phyloP scores from a whole-genome alignment of 2,113 vertebrate species.

The Oreotragus oreotragus region DNA sequence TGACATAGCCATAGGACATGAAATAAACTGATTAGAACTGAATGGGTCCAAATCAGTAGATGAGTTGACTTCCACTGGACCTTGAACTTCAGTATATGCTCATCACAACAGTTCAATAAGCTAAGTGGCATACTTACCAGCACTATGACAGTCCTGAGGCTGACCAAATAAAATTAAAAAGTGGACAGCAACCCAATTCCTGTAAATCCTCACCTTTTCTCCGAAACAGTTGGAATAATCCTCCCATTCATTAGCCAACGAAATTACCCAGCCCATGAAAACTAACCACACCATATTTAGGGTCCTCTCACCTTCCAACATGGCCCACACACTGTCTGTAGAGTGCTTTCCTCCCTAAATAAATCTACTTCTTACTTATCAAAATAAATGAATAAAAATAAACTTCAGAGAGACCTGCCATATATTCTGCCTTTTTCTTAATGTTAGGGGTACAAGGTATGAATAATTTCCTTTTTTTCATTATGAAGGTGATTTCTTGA shows the following conservation, averaged over 20 bases:
- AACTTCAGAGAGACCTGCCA: neutral
- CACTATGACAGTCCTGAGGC: neutral
- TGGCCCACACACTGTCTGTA: neutral
- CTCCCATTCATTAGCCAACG: fast-evolving
- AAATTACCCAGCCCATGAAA: neutral
- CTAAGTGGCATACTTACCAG: neutral
- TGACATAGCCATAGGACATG: neutral
- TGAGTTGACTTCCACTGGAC: neutral
- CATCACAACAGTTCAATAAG: neutral
- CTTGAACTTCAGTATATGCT: neutral
- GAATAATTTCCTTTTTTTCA: neutral
- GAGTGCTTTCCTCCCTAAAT: neutral
- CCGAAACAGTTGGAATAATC: neutral
- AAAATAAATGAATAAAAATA: neutral
- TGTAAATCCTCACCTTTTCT: neutral
- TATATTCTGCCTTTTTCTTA: neutral
- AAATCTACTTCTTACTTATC: neutral
- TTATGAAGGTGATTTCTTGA: neutral
- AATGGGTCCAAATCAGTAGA: neutral
- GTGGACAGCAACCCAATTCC: neutral
- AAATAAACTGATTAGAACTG: neutral
- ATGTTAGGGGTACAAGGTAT: neutral
- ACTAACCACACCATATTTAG: neutral
- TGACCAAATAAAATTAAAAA: neutral
- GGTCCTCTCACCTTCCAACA: neutral